Evolutionary conservation across 2,113 vertebrate genomes (phyloP).

Genomic region (Sus scrofa): T2T-Sscrofa CM000812.6:273347001-273347500

Average conservation of each 20-base stretch:
- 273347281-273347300: background rate
- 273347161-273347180: background rate
- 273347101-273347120: background rate
- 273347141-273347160: background rate
- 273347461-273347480: background rate
- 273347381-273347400: background rate
- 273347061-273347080: background rate
- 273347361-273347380: background rate
- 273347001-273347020: too few relatives aligned
- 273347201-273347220: background rate
- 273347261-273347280: constrained; percentile 13
- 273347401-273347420: background rate
- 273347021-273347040: too few relatives aligned
- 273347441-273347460: constrained; percentile 57
- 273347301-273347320: background rate
- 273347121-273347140: background rate
- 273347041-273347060: background rate
- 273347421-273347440: constrained; percentile 56
- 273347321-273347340: background rate
- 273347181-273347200: background rate
- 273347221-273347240: constrained; percentile 10
- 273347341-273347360: constrained; percentile 19
- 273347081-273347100: constrained; percentile 24
- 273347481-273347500: background rate
- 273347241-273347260: background rate